Evolutionary conservation across 1,140 invertebrate genomes (phyloP).

Genomic region (Drosophila cardini): DNA sequence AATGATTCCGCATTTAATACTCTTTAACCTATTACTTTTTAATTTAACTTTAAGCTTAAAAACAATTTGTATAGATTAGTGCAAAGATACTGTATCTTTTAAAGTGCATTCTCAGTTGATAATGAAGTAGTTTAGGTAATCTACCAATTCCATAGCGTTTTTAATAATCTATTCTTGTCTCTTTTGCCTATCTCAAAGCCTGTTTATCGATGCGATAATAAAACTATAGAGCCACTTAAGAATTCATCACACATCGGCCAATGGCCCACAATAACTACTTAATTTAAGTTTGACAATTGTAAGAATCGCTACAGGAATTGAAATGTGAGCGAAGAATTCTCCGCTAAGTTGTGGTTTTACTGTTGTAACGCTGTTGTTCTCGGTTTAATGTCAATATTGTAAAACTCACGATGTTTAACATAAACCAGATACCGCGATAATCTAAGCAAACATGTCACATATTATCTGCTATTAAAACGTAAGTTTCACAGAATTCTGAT

Average conservation of each 20-base stretch:
- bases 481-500: neutral
- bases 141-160: neutral
- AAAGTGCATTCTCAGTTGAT: neutral
- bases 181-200: conserved; percentile 4
- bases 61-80: neutral
- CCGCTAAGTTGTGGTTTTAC: neutral
- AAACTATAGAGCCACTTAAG: conserved; percentile 41
- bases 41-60: neutral
- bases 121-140: conserved; percentile 15
- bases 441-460: conserved; percentile 14
- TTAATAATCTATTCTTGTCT: neutral
- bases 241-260: conserved; percentile 25
- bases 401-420: neutral
- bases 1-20: no score
- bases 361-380: neutral
- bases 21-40: neutral
- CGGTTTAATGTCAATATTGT: conserved; percentile 3
- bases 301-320: neutral
- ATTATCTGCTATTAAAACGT: neutral
- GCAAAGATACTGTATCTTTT: neutral
- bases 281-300: conserved; percentile 4
- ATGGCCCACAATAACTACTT: conserved; percentile 5
- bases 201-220: conserved; percentile 44
- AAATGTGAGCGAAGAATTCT: neutral
- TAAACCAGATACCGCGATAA: conserved; percentile 12